Percentiles rank a stretch among this genome's conserved stretches.
Evolutionary conservation across 1,140 invertebrate species (phyloP).

Genomic region (Drosophila bocqueti): DNA sequence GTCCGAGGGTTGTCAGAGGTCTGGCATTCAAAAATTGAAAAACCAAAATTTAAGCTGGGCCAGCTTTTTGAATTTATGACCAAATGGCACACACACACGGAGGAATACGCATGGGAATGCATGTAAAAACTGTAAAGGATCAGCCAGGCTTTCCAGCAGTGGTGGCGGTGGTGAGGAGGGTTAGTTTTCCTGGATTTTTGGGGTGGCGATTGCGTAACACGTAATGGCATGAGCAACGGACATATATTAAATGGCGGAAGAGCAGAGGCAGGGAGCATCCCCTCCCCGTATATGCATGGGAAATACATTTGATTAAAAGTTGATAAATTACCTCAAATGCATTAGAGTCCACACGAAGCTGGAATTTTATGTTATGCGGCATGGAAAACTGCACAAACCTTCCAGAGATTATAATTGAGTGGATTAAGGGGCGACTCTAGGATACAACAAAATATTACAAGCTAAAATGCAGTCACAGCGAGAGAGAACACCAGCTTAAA

Average conservation of each 20-base stretch:
- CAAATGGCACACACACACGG: slow-evolving; percentile 61
- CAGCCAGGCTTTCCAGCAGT: slow-evolving; percentile 11
- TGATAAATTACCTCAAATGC: slow-evolving; percentile 66
- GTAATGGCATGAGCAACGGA: slow-evolving; percentile 69
- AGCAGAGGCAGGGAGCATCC: slow-evolving; percentile 23
- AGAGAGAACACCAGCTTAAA: not conserved
- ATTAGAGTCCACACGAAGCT: slow-evolving; percentile 51
- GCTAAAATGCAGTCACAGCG: not conserved
- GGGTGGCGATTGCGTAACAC: slow-evolving; percentile 69
- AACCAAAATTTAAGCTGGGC: slow-evolving; percentile 81
- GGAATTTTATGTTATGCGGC: not conserved
- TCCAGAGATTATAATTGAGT: not conserved
- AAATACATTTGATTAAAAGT: slow-evolving; percentile 56
- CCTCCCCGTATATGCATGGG: slow-evolving; percentile 21
- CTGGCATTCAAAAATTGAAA: slow-evolving; percentile 83
- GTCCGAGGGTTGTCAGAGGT: slow-evolving; percentile 39
- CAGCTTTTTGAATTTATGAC: slow-evolving; percentile 83
- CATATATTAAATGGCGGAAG: slow-evolving; percentile 63
- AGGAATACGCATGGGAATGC: slow-evolving; percentile 76
- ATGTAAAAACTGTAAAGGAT: slow-evolving; percentile 59
- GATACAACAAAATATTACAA: not conserved
- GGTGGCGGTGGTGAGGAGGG: not conserved
- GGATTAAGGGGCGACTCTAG: not conserved
- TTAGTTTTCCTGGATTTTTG: slow-evolving; percentile 19
- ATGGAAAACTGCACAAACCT: not conserved